Percentiles rank a stretch among this genome's conserved stretches.
Evolutionary conservation across 2,888 invertebrate species (phyloP).

Genomic region (Eueremaeus valkanovi): DNA sequence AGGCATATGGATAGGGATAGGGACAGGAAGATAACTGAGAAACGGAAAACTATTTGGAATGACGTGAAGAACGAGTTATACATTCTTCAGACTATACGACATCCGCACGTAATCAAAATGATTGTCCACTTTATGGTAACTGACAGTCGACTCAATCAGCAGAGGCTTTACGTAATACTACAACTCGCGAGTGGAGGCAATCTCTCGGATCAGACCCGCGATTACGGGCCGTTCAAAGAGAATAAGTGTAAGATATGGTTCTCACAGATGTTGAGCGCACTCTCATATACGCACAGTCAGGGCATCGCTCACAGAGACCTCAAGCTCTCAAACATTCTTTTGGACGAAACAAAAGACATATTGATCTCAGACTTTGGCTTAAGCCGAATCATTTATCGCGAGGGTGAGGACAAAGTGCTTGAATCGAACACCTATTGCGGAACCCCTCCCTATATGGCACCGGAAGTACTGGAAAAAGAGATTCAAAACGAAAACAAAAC

Average conservation of each 20-base stretch:
- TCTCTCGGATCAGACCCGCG: background rate
- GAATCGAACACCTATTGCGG: constrained; percentile 38
- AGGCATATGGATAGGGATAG: too few species aligned
- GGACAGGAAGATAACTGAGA: too few species aligned
- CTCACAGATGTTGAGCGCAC: constrained; percentile 26
- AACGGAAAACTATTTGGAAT: too few species aligned
- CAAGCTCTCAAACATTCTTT: constrained; percentile 35
- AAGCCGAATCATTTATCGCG: constrained; percentile 6
- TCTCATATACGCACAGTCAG: constrained; percentile 16
- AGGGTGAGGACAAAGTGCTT: background rate
- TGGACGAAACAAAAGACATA: constrained; percentile 6
- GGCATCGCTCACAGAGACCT: constrained; percentile 39
- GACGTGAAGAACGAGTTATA: constrained; percentile 38
- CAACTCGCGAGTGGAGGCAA: background rate
- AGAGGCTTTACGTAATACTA: background rate
- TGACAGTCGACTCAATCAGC: background rate
- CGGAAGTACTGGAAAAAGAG: constrained; percentile 15
- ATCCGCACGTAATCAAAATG: constrained; percentile 36
- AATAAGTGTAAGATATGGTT: background rate
- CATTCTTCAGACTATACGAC: constrained; percentile 31
- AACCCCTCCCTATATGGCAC: constrained; percentile 39
- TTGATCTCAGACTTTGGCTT: constrained; percentile 38
- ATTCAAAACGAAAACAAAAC: too few species aligned
- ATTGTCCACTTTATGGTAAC: constrained; percentile 35
- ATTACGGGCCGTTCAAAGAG: constrained; percentile 27